Evolutionary conservation across 2,888 invertebrate species (phyloP).

Genomic region (Phymatocera aterrima): DNA sequence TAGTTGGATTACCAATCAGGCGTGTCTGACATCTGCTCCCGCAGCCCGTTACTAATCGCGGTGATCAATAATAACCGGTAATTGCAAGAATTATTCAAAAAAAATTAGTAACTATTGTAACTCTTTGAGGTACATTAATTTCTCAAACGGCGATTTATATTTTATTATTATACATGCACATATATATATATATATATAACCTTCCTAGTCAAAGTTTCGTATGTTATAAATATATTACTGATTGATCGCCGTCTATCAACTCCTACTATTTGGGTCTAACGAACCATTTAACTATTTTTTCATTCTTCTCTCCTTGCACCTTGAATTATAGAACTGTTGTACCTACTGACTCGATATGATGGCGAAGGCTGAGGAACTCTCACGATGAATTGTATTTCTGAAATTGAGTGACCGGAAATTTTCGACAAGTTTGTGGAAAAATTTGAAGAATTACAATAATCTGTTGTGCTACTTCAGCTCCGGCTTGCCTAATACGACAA

Average conservation of each 20-base stretch:
- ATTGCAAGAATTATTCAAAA: slow-evolving; percentile 57
- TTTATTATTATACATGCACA: not conserved
- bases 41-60: slow-evolving; percentile 51
- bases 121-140: slow-evolving; percentile 7
- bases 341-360: too few species aligned
- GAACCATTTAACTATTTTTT: slow-evolving; percentile 35
- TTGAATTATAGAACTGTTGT: too few species aligned
- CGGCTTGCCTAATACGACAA: too few species aligned
- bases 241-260: slow-evolving; percentile 6
- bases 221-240: slow-evolving; percentile 3
- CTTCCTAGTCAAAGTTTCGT: not conserved
- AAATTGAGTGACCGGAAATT: too few species aligned
- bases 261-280: slow-evolving; percentile 20
- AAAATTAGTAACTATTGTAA: slow-evolving; percentile 52
- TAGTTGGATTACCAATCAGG: slow-evolving; percentile 32
- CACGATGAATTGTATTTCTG: too few species aligned
- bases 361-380: too few species aligned
- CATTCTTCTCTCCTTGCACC: not conserved
- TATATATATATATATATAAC: not conserved
- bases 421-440: too few species aligned
- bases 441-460: too few species aligned
- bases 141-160: not conserved
- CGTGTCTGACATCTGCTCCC: slow-evolving; percentile 13
- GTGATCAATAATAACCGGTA: slow-evolving; percentile 59
- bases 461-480: too few species aligned